Conservation (phyloP, 2,888 invertebrate species). For the Phyto melanocephala region DNA sequence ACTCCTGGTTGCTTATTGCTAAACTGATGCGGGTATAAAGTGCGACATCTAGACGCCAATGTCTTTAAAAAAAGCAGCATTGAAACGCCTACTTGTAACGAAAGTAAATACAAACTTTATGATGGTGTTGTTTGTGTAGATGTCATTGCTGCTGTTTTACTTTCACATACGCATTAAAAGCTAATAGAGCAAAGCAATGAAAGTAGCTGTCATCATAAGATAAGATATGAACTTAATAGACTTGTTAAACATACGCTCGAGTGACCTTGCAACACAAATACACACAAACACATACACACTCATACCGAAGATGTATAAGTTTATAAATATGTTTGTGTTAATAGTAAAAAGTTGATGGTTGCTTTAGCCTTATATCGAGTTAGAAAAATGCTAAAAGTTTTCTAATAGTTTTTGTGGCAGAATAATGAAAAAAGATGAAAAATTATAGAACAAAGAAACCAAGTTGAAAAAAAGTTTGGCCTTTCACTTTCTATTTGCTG, state of each 20-base stretch:
- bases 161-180: slow-evolving; percentile 62
- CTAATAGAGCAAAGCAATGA: slow-evolving; percentile 74
- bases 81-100: slow-evolving; percentile 67
- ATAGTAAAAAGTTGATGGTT: not conserved
- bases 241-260: slow-evolving; percentile 76
- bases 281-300: not conserved
- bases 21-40: slow-evolving; percentile 46
- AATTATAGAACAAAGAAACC: not conserved
- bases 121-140: slow-evolving; percentile 61
- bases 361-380: not conserved
- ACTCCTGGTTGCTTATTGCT: slow-evolving; percentile 16
- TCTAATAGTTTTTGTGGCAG: slow-evolving; percentile 52
- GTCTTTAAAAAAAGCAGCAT: slow-evolving; percentile 36
- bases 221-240: slow-evolving; percentile 77
- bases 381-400: slow-evolving; percentile 49
- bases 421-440: not conserved
- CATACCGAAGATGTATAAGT: not conserved
- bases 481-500: slow-evolving; percentile 57
- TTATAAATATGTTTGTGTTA: not conserved
- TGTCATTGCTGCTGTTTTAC: slow-evolving; percentile 34
- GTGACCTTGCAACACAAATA: slow-evolving; percentile 67
- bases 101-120: slow-evolving; percentile 23
- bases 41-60: slow-evolving; percentile 65
- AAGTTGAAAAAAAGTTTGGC: slow-evolving; percentile 17
- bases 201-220: slow-evolving; percentile 77